phyloP scores from a whole-genome alignment of 2,113 vertebrate genomes.

The Pterocles burchelli region DNA sequence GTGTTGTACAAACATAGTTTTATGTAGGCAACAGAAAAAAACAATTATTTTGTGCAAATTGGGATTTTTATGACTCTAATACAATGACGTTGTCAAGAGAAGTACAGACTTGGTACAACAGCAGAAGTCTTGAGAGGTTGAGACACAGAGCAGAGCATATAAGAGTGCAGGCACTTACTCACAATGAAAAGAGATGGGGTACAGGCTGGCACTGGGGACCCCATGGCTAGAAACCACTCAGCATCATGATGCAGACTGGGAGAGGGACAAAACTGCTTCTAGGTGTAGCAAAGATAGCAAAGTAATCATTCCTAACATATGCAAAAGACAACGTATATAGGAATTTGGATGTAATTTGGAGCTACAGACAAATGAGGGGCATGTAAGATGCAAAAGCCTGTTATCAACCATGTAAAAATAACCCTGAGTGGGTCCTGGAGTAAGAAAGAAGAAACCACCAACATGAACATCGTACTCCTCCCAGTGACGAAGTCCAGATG shows the following conservation, averaged over 20 bases:
- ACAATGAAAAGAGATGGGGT: background rate
- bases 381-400: background rate
- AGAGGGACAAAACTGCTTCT: background rate
- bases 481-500: background rate
- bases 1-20: background rate
- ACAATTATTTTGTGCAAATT: background rate
- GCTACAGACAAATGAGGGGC: background rate
- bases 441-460: background rate
- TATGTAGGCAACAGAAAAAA: background rate
- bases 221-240: background rate
- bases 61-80: background rate
- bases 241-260: background rate
- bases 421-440: background rate
- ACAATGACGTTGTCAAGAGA: background rate
- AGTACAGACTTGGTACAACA: background rate
- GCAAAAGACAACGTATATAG: background rate
- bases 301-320: background rate
- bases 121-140: background rate
- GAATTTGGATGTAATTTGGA: background rate
- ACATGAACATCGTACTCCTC: background rate
- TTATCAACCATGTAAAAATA: background rate
- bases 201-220: background rate
- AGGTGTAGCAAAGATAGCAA: background rate
- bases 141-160: background rate
- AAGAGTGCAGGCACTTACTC: fast-evolving